Conservation (phyloP, 2,888 invertebrate genomes). For the Aspidiotus destructor region DNA sequence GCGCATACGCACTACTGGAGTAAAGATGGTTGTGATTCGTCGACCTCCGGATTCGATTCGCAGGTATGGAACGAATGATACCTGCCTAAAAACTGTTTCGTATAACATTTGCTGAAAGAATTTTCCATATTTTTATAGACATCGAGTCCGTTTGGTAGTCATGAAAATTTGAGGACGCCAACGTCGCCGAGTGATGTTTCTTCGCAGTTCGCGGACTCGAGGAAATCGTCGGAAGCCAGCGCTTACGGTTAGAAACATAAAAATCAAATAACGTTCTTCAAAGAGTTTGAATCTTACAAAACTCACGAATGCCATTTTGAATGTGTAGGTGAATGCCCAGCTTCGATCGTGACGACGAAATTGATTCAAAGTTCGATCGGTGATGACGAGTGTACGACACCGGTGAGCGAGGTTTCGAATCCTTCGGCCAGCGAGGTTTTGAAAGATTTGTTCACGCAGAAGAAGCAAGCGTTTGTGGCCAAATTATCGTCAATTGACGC, state of each 20-base stretch:
- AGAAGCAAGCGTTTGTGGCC: slow-evolving; percentile 74
- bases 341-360: slow-evolving; percentile 12
- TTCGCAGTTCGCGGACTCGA: slow-evolving; percentile 45
- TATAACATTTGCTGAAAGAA: neutral
- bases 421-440: slow-evolving; percentile 72
- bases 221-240: slow-evolving; percentile 61
- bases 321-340: slow-evolving; percentile 9
- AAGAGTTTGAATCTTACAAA: neutral
- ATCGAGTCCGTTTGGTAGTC: slow-evolving; percentile 58
- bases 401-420: slow-evolving; percentile 25
- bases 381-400: slow-evolving; percentile 16
- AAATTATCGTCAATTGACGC: slow-evolving; percentile 83
- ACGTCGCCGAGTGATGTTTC: slow-evolving; percentile 47
- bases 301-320: neutral
- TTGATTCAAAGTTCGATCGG: slow-evolving; percentile 19
- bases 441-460: slow-evolving; percentile 85
- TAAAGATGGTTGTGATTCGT: slow-evolving; percentile 55
- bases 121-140: slow-evolving; percentile 43
- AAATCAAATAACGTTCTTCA: no score
- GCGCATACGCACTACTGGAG: slow-evolving; percentile 98
- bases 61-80: slow-evolving; percentile 41
- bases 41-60: slow-evolving; percentile 47
- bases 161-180: slow-evolving; percentile 58
- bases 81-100: neutral
- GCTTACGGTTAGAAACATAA: slow-evolving; percentile 36